Conservation (phyloP, 2,113 vertebrate genomes). For the Passer montanus region DNA sequence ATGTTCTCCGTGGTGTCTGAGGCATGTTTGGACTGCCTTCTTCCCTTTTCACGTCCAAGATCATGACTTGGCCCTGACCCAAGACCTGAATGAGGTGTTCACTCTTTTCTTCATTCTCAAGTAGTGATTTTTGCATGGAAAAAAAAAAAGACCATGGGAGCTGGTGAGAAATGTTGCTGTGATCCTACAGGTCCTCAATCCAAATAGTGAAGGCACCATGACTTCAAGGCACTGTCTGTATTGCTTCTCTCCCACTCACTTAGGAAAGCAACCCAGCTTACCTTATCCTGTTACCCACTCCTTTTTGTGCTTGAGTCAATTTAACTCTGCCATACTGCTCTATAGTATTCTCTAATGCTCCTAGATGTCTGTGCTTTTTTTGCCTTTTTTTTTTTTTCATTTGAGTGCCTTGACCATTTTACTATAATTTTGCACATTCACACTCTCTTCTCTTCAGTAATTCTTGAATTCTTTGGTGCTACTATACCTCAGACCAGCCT, state of each 20-base stretch:
- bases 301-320: neutral
- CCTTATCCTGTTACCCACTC: neutral
- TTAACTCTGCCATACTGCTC: neutral
- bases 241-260: neutral
- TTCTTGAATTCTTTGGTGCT: neutral
- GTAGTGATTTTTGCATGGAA: neutral
- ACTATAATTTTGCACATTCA: neutral
- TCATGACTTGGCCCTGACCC: neutral
- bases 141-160: neutral
- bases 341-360: neutral
- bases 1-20: neutral
- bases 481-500: neutral
- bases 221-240: too few relatives aligned
- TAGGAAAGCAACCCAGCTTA: neutral
- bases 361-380: neutral
- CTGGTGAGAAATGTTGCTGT: neutral
- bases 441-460: neutral
- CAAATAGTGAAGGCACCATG: fast-evolving
- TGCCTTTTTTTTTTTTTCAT: neutral
- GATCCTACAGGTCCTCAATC: neutral
- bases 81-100: neutral
- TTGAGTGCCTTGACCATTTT: neutral
- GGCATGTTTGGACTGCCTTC: neutral
- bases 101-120: neutral
- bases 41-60: neutral